Evolutionary conservation across 2,797 vertebrate species (phyloP).

Genomic region (Euthynnus affinis): DNA sequence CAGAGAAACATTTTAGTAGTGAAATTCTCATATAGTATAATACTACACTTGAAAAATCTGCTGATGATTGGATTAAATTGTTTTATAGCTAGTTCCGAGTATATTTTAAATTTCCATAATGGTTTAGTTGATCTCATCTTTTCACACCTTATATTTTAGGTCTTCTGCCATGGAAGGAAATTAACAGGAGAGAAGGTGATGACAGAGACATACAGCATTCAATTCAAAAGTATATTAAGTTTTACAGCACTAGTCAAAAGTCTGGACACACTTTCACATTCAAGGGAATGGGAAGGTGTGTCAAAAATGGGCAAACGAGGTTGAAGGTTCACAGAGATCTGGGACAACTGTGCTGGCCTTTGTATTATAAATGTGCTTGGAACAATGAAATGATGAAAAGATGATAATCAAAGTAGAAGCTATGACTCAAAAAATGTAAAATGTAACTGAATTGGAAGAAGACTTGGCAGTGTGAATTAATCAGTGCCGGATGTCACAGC

Average conservation of each 20-base stretch:
- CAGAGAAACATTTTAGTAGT: not conserved
- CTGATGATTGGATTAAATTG: too few relatives aligned
- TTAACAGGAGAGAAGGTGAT: not conserved
- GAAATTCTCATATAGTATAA: not conserved
- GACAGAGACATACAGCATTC: not conserved
- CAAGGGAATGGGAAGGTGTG: too few relatives aligned
- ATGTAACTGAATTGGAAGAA: not conserved
- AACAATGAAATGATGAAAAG: not conserved
- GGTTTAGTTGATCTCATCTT: not conserved
- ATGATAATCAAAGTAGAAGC: not conserved
- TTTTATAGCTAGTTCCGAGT: too few relatives aligned
- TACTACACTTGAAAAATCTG: not conserved
- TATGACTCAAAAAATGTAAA: conserved; percentile 1
- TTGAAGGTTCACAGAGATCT: not conserved
- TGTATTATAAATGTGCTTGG: not conserved
- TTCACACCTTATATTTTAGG: not conserved
- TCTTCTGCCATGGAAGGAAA: not conserved
- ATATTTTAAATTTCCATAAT: not conserved
- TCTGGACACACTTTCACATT: too few relatives aligned
- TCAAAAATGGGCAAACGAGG: not conserved
- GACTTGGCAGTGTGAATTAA: not conserved
- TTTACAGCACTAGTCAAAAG: too few relatives aligned
- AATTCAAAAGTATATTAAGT: not conserved
- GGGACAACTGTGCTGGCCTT: not conserved
- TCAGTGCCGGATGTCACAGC: not conserved